These are phyloP conservation scores for Leptinotarsa undecemlineata DNA, from an alignment of 1,140 invertebrate genomes.

Conservation along the genomic window DNA sequence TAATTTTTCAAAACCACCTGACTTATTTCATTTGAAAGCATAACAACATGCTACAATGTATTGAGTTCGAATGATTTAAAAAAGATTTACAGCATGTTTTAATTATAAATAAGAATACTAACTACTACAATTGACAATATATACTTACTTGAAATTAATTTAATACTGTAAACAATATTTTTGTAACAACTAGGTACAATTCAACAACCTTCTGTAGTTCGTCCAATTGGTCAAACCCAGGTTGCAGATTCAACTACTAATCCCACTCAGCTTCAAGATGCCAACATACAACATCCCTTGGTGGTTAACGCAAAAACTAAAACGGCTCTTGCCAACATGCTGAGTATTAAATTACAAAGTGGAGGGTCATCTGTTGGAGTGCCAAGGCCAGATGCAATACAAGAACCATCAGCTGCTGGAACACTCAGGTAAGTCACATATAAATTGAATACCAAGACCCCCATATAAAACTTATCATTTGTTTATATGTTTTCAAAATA, in stretches of 20 bases:
- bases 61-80: too few species aligned
- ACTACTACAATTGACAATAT: too few species aligned
- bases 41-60: too few species aligned
- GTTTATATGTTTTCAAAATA: too few species aligned
- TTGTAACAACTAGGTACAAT: conserved; percentile 12
- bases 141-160: too few species aligned
- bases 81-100: too few species aligned
- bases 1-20: too few species aligned
- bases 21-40: too few species aligned
- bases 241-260: conserved; percentile 45
- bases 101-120: too few species aligned
- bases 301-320: conserved; percentile 92
- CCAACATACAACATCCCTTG: conserved; percentile 58
- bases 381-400: conserved; percentile 50
- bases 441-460: too few species aligned
- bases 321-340: conserved; percentile 92
- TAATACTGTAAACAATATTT: not conserved
- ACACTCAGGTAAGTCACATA: conserved; percentile 60
- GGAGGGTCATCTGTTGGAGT: conserved; percentile 47
- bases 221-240: conserved; percentile 41
- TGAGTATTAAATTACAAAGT: conserved; percentile 78
- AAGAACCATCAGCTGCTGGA: conserved; percentile 70
- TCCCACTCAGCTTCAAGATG: conserved; percentile 38
- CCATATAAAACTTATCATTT: too few species aligned
- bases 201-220: conserved; percentile 42